Evolutionary conservation across 2,113 vertebrate genomes (phyloP), one percentile per base, ranked within the genome.

Genomic region (Cyprinodon tularosa): DNA sequence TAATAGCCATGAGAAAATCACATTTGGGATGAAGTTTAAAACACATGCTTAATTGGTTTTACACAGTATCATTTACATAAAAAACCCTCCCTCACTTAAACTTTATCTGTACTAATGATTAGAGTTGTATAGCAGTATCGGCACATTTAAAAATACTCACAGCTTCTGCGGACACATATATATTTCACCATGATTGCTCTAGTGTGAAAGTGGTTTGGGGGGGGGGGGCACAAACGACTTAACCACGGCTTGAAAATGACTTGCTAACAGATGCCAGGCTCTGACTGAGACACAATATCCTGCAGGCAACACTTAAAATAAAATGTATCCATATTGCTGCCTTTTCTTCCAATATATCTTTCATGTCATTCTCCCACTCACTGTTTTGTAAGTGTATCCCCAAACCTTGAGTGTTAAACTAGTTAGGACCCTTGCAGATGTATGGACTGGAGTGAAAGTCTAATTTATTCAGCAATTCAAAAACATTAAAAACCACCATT

Each of bases 241-340:
- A 83, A 82, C 82, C 82, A 68, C 74, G 85, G 85, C 84, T 83
- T 71, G 76, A 81, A 90, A 89, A 87, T 83, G 84, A 87, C 82
- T 91, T 76, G 82, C 84, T 87, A 89, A 91, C 91, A 91, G 85
- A 91, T 92, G 90, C 91, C 89, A 89, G 75, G 81, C 83, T 82
- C 75, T 82, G 81, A 89, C 85, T 88, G 82, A 90, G 88, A 86
- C 80, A 76, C 81, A 91, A 85, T 81, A 83, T 83, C 91, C 90
- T 89, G 88, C 79, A 88, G 90, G 91, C 86, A 80, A 70, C 82
- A 85, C 82, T 92, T 86, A 79, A 77, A 89, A 88, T 82, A 87
- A 86, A 86, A 88, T 71, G 47, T 69, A 80, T 76, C 81, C 71
- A 66, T 57, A 47, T 81, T 36, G 72, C 63, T 12, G 15, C 71